Evolutionary conservation across 1,140 invertebrate species (phyloP).

Genomic region (Lerema accius): DNA sequence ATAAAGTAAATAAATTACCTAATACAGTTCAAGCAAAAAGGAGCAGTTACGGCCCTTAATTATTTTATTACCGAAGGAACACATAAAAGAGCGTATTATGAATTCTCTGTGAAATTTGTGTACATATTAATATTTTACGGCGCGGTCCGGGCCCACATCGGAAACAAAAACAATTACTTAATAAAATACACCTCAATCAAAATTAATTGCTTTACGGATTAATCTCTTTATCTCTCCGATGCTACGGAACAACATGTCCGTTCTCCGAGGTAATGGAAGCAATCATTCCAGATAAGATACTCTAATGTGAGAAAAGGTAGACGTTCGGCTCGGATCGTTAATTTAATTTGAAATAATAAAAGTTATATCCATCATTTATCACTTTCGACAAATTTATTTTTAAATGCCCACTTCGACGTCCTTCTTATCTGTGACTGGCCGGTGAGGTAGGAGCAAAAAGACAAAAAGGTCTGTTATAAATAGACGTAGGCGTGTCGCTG

Average conservation of each 20-base stretch:
- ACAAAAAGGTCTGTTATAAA: slow-evolving; percentile 58
- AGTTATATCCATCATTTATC: slow-evolving; percentile 80
- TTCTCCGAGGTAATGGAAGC: slow-evolving; percentile 78
- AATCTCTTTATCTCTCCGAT: slow-evolving; percentile 63
- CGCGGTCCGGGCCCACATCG: slow-evolving; percentile 67
- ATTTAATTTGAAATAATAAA: slow-evolving; percentile 83
- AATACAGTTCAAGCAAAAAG: background rate
- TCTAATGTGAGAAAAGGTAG: slow-evolving; percentile 81
- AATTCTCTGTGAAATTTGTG: slow-evolving; percentile 30
- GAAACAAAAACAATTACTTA: slow-evolving; percentile 81
- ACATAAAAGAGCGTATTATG: slow-evolving; percentile 16
- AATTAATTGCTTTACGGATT: slow-evolving; percentile 72
- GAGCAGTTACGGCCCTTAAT: background rate
- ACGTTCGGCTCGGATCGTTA: slow-evolving; percentile 75
- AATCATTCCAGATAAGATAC: slow-evolving; percentile 81
- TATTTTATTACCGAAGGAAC: slow-evolving; percentile 12
- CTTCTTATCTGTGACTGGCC: slow-evolving; percentile 67
- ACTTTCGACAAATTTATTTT: slow-evolving; percentile 82
- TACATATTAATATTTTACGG: slow-evolving; percentile 53
- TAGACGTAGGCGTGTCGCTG: slow-evolving; percentile 63
- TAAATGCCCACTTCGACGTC: slow-evolving; percentile 70
- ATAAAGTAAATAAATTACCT: background rate
- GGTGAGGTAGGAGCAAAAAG: slow-evolving; percentile 57
- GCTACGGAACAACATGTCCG: slow-evolving; percentile 76
- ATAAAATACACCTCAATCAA: slow-evolving; percentile 81